These are phyloP conservation scores for Hapalemur alaotrensis DNA, from an alignment of 2,797 vertebrate species.

Conservation along the genomic window DNA sequence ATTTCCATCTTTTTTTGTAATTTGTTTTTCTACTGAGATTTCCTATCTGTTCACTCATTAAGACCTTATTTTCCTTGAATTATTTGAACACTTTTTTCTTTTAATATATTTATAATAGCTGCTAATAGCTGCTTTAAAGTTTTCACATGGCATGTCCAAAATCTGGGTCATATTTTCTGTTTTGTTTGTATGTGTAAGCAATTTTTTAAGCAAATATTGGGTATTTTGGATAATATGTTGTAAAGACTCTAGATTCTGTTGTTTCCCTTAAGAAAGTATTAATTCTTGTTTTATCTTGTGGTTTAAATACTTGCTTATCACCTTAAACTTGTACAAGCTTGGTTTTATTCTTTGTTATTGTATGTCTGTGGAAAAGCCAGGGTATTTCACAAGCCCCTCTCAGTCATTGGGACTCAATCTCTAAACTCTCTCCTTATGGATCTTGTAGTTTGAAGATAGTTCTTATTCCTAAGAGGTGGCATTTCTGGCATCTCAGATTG, in stretches of 20 bases:
- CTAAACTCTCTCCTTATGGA: background rate
- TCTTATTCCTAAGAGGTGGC: background rate
- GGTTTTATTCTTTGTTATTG: background rate
- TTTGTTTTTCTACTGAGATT: slow-evolving; percentile 19
- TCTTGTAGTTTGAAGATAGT: background rate
- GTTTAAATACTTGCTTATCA: background rate
- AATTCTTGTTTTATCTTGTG: slow-evolving; percentile 1
- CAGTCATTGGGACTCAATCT: background rate
- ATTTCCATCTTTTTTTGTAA: slow-evolving; percentile 23
- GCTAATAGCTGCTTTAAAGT: background rate
- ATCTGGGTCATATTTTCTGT: background rate
- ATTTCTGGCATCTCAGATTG: slow-evolving; percentile 4
- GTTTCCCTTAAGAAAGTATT: background rate
- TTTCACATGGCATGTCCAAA: background rate
- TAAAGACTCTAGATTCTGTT: slow-evolving; percentile 3
- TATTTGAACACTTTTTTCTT: slow-evolving; percentile 19
- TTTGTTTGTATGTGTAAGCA: background rate
- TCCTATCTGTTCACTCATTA: background rate
- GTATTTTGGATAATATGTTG: background rate
- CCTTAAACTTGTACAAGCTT: background rate
- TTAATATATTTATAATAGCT: background rate
- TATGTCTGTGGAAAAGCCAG: background rate
- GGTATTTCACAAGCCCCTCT: background rate
- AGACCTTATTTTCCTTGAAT: slow-evolving; percentile 17
- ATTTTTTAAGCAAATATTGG: background rate